Percentiles rank a stretch among this genome's conserved stretches.
Evolutionary conservation across 2,888 invertebrate species (phyloP).

Genomic region (Urechis unicinctus): DNA sequence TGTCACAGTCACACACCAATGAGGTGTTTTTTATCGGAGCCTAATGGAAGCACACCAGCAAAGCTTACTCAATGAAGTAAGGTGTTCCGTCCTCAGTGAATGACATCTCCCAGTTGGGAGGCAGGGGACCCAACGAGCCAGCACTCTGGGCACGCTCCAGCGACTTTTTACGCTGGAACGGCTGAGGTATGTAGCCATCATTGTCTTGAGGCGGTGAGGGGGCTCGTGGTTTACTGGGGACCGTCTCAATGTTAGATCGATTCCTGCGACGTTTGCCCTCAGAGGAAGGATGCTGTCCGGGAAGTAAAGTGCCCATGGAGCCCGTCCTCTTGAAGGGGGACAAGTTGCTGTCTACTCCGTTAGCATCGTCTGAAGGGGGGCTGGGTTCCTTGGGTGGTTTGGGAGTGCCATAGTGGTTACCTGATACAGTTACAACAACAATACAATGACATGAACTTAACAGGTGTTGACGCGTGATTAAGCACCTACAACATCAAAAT

Average conservation of each 20-base stretch:
- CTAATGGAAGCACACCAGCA: not conserved
- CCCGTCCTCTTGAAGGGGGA: conserved; percentile 36
- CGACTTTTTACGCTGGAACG: conserved; percentile 29
- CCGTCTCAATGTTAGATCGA: conserved; percentile 57
- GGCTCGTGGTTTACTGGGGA: conserved; percentile 31
- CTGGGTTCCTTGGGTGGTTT: conserved; percentile 52
- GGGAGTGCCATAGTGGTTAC: conserved; percentile 61
- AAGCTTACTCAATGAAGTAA: conserved; percentile 81
- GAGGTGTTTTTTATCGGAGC: no score
- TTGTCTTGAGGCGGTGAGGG: not conserved
- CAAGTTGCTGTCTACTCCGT: conserved; percentile 16
- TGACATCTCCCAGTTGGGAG: conserved; percentile 95
- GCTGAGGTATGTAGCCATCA: conserved; percentile 21
- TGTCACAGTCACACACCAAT: no score
- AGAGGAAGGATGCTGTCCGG: conserved; percentile 55
- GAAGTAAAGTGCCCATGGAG: conserved; percentile 45
- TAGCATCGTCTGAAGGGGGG: not conserved
- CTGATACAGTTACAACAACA: conserved; percentile 30
- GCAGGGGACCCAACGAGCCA: conserved; percentile 66
- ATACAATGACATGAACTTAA: no score
- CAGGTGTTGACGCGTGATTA: no score
- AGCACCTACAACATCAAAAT: no score
- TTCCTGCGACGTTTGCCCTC: conserved; percentile 56
- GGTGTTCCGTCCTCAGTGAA: conserved; percentile 94
- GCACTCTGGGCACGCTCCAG: conserved; percentile 34